Evolutionary conservation across 1,140 invertebrate genomes (phyloP).

Genomic region (Scaptomyza hsui): DNA sequence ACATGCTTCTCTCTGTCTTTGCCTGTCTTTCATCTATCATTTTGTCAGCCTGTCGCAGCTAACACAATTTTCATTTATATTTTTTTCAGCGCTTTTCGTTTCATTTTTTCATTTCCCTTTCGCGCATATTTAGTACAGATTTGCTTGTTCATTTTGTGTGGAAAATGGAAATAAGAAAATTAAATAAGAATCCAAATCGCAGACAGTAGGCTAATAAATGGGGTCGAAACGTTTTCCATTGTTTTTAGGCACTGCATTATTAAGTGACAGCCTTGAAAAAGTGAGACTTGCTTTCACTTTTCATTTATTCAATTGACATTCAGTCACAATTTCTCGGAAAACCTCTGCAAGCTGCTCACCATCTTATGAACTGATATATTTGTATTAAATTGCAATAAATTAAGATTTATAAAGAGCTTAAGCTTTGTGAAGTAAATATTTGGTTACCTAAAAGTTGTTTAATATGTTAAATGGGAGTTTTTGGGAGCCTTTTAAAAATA

Average conservation of each 20-base stretch:
- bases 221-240: constrained; percentile 36
- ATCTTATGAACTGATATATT: constrained; percentile 51
- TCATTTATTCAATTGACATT: constrained; percentile 64
- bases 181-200: constrained; percentile 23
- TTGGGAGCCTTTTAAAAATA: no score
- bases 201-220: constrained; percentile 45
- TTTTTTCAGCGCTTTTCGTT: constrained; percentile 56
- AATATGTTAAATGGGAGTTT: no score
- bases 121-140: constrained; percentile 30
- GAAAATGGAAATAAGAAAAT: constrained; percentile 27
- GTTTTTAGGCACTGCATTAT: constrained; percentile 67
- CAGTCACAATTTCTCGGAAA: constrained; percentile 30
- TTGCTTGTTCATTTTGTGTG: constrained; percentile 60
- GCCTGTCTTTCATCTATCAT: constrained; percentile 61
- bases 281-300: constrained; percentile 50
- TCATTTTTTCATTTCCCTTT: constrained; percentile 15
- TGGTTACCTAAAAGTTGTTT: no score
- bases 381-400: no score
- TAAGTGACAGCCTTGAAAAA: constrained; percentile 66
- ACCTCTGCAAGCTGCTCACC: constrained; percentile 42
- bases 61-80: constrained; percentile 70
- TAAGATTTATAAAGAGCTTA: no score
- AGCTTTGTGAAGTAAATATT: no score
- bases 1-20: neutral
- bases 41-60: constrained; percentile 59